Conservation (phyloP, 2,113 vertebrate genomes). For the Corythaeola cristata region DNA sequence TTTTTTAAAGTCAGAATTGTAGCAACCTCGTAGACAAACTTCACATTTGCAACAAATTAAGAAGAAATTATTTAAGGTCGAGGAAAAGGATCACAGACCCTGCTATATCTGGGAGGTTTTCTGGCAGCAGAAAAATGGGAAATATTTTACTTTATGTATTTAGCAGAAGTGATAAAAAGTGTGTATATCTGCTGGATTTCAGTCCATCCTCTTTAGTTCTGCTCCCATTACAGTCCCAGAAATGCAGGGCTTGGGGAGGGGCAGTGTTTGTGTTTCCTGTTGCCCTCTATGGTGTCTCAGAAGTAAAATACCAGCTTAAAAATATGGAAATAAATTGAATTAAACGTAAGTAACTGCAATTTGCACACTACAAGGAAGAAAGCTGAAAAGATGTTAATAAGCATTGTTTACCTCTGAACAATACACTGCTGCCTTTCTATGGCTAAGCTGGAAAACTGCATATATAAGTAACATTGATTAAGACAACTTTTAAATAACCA, state of each 20-base stretch:
- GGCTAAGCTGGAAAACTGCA: neutral
- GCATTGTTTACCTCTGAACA: neutral
- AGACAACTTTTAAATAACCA: neutral
- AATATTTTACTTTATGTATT: neutral
- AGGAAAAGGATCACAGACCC: neutral
- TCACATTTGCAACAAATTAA: neutral
- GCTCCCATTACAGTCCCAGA: neutral
- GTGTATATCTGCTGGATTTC: neutral
- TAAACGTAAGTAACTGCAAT: neutral
- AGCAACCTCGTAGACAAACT: neutral
- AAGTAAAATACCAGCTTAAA: neutral
- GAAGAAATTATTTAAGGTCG: neutral
- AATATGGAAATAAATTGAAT: neutral
- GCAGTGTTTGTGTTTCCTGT: neutral
- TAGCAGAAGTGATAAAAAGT: neutral
- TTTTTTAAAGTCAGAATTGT: neutral
- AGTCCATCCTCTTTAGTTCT: neutral
- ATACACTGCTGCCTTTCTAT: neutral
- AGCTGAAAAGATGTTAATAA: neutral
- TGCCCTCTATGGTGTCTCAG: constrained; percentile 6
- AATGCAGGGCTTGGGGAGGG: neutral
- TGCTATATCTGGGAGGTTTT: neutral
- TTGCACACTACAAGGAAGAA: neutral
- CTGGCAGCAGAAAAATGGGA: neutral
- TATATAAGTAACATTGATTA: neutral